phyloP scores from a whole-genome alignment of 2,888 invertebrate genomes.

The Dolomedes plantarius region DNA sequence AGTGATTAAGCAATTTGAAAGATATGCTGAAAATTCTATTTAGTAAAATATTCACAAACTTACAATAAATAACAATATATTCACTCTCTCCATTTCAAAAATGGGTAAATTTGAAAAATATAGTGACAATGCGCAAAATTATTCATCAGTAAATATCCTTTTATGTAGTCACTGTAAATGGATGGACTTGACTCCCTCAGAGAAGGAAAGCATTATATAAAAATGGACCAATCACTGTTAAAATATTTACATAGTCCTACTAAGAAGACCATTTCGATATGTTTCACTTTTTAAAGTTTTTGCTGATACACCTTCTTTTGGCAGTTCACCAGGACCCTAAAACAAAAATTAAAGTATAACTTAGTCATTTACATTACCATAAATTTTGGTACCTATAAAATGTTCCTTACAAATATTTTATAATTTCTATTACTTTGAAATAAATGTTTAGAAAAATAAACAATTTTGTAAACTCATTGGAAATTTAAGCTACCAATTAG shows the following conservation, averaged over 20 bases:
- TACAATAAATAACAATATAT: neutral
- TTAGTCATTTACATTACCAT: no score
- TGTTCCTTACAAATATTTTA: no score
- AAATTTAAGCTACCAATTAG: no score
- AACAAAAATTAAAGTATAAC: neutral
- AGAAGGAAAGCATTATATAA: neutral
- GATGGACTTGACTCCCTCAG: neutral
- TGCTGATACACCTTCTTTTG: constrained; percentile 70
- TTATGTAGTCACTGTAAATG: neutral
- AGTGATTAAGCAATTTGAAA: neutral
- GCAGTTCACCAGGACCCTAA: constrained; percentile 70
- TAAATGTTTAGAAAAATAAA: no score
- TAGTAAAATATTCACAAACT: neutral
- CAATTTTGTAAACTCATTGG: no score
- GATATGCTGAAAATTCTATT: neutral
- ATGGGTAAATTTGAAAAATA: neutral
- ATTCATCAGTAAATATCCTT: neutral
- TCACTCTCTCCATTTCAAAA: neutral
- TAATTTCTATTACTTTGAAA: no score
- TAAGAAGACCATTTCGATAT: constrained; percentile 56
- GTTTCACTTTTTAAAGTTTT: constrained; percentile 60
- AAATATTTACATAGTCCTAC: constrained; percentile 59
- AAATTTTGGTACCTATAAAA: no score
- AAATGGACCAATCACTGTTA: neutral
- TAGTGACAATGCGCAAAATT: neutral